Percentiles rank a stretch among this genome's conserved stretches.
Evolutionary conservation across 2,888 invertebrate species (phyloP).

Genomic region (Allolobophora icterica): DNA sequence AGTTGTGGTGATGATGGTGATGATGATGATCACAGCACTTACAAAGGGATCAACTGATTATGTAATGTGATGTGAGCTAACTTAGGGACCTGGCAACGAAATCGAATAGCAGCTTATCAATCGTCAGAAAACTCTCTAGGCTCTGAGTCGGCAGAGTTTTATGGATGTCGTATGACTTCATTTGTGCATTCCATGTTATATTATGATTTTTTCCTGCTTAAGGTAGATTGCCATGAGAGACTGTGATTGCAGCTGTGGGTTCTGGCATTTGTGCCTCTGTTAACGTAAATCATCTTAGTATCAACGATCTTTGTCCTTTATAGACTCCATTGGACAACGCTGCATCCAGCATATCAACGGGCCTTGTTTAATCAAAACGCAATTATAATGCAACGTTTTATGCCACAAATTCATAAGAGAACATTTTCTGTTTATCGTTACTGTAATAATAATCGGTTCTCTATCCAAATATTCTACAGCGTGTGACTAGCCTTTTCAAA

Average conservation of each 20-base stretch:
- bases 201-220: neutral
- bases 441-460: neutral
- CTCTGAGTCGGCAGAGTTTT: neutral
- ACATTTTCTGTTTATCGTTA: neutral
- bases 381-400: neutral
- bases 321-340: neutral
- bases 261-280: neutral
- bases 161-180: neutral
- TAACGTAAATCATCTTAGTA: neutral
- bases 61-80: too few species aligned
- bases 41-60: too few species aligned
- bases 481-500: neutral
- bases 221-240: neutral
- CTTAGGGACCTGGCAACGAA: too few species aligned
- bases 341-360: slow-evolving; percentile 8
- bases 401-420: neutral
- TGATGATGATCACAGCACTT: too few species aligned
- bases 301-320: neutral
- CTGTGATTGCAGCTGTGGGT: neutral
- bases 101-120: too few species aligned
- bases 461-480: neutral
- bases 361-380: neutral
- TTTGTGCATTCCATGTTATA: neutral
- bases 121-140: too few species aligned
- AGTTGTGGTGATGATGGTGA: too few species aligned